Evolutionary conservation across 2,113 vertebrate genomes (phyloP).

Genomic region (Pachyramphus minor): DNA sequence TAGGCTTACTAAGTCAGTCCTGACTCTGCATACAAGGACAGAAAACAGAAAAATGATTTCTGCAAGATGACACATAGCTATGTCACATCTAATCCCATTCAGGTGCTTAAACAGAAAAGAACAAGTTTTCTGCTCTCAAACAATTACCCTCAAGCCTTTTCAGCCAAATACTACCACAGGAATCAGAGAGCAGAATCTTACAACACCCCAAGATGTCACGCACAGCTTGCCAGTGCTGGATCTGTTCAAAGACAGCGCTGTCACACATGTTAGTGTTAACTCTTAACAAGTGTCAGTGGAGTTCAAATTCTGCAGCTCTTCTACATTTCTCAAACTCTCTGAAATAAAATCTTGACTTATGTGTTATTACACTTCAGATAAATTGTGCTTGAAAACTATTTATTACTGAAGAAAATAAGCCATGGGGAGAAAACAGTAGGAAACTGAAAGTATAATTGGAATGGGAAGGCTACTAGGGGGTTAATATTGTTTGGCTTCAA

Average conservation of each 20-base stretch:
- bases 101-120: neutral
- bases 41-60: neutral
- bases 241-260: neutral
- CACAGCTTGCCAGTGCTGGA: neutral
- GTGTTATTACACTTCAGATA: neutral
- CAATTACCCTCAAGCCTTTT: neutral
- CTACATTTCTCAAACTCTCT: neutral
- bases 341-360: neutral
- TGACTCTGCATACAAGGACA: neutral
- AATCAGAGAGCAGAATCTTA: neutral
- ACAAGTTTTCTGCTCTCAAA: neutral
- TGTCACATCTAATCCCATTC: neutral
- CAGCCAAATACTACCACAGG: neutral
- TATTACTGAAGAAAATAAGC: neutral
- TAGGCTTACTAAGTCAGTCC: neutral
- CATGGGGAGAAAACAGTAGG: neutral
- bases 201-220: neutral
- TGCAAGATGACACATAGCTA: neutral
- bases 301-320: neutral
- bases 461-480: neutral
- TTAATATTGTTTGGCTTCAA: constrained; percentile 36
- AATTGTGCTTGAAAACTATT: neutral
- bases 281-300: neutral
- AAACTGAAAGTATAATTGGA: neutral
- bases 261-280: neutral